These are phyloP conservation scores for Drosophila persimilis DNA, from an alignment of 1,140 invertebrate genomes.

Conservation along the genomic window DNA sequence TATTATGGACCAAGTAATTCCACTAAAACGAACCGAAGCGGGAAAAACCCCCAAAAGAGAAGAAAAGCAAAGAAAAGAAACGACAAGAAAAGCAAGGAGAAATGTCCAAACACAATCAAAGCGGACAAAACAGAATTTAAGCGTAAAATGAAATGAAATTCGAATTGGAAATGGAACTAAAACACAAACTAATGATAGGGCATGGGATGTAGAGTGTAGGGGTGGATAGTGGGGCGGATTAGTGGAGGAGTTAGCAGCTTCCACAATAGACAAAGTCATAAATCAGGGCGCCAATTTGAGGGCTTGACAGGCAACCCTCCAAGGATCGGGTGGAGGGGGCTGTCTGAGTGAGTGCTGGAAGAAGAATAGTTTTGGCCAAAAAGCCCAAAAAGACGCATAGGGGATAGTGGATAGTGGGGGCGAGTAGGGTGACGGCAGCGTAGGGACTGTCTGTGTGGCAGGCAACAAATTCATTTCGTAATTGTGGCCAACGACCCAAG, in stretches of 20 bases:
- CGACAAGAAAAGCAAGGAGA: constrained; percentile 47
- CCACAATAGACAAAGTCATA: constrained; percentile 78
- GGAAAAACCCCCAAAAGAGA: constrained; percentile 27
- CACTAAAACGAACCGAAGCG: constrained; percentile 67
- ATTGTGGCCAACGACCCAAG: constrained; percentile 78
- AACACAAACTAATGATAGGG: constrained; percentile 67
- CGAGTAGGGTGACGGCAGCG: background rate
- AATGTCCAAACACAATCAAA: constrained; percentile 46
- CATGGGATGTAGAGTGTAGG: too few relatives aligned
- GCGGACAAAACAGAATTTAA: constrained; percentile 55
- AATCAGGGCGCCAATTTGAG: constrained; percentile 79
- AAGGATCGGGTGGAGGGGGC: constrained; percentile 19
- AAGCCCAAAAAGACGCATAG: constrained; percentile 33
- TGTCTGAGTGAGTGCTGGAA: constrained; percentile 13
- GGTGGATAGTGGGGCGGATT: background rate
- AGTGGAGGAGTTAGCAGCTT: background rate
- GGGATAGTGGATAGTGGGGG: too few relatives aligned
- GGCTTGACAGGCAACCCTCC: constrained; percentile 57
- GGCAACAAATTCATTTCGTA: constrained; percentile 78
- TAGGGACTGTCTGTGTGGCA: constrained; percentile 20
- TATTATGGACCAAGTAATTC: constrained; percentile 79
- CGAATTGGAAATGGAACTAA: constrained; percentile 73
- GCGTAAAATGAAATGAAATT: constrained; percentile 76
- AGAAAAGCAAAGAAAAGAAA: constrained; percentile 36
- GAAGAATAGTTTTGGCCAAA: constrained; percentile 59